Base-by-base conservation (phyloP, 2,888 invertebrate species). In the Ctena decussata region DNA sequence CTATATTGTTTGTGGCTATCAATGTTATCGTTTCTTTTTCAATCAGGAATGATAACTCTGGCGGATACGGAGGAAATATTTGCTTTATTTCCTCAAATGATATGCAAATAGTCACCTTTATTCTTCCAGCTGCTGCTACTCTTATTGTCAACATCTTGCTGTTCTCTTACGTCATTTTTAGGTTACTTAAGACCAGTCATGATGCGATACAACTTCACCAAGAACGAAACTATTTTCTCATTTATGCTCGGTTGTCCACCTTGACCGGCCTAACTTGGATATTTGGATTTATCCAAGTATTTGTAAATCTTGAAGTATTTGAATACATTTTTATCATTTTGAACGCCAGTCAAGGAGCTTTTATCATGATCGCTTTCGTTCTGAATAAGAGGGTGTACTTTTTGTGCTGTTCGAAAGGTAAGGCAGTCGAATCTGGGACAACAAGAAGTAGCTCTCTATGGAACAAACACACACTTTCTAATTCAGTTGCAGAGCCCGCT, bases 191-290 rank as follows among this genome's bases (percentile, higher is more conserved):
- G 44, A 15, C 41, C 0, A 65, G 76, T 8, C 35, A 27, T 11
- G 65, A 53, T 11, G 18, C 46, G 0, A 75, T 24, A 21, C 73
- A 71, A 18, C 37, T 75, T 15, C 70, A 69, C 18, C 27, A 80
- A 30, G 74, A 82, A 8, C 44, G 80, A 41, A 80, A 78, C 32
- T 53, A 80, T 75, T 39, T 80, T n/a, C n/a, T 74, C 6, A 71
- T 86, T 24, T 82, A 77, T 69, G 80, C 75, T 0, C 80, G 83
- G 60, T 49, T 86, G 24, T 83, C 82, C 0, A 75, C 80, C 3
- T 49, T 83, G 21, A 86, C 82, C 27, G 86, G 86, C 11, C 70
- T 77, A 11, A 77, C 82, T 3, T 86, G 80, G 86, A 39, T 83
- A 6, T 83, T 86, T 75, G 86, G 86, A 6, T 80, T 83, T 73